These are phyloP conservation scores for Hydrozoanthus gracilis DNA, from an alignment of 92 coral and sea anemone species.

Conservation along the genomic window DNA sequence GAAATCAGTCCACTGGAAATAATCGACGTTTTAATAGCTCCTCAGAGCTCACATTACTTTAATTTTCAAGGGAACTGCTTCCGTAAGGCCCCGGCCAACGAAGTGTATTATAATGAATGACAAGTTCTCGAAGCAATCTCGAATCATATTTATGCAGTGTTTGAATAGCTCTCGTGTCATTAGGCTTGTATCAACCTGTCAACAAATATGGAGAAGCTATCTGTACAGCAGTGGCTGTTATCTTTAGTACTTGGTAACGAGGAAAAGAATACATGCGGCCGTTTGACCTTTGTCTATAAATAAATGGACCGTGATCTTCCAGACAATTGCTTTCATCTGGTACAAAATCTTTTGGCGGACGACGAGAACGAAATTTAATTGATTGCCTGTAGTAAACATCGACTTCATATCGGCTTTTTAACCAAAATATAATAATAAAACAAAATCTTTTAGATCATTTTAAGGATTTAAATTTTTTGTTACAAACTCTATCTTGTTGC, in stretches of 20 bases:
- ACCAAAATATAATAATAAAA: too few relatives aligned
- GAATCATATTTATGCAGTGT: not conserved
- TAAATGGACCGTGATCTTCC: not conserved
- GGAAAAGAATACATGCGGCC: not conserved
- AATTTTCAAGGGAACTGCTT: too few relatives aligned
- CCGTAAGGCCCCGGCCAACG: not conserved
- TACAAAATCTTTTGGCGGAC: slow-evolving; percentile 2
- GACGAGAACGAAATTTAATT: slow-evolving; percentile 5
- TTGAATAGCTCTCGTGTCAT: slow-evolving; percentile 38
- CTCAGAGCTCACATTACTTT: too few relatives aligned
- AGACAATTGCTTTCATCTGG: not conserved
- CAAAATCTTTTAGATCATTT: not conserved
- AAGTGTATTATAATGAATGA: slow-evolving; percentile 5
- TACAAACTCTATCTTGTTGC: not conserved
- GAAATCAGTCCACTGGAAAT: too few relatives aligned
- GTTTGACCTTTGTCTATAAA: slow-evolving; percentile 20
- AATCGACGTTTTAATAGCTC: too few relatives aligned
- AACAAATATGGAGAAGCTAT: not conserved
- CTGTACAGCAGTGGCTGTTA: not conserved
- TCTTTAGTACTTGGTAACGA: not conserved
- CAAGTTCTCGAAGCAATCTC: not conserved
- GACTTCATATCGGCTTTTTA: not conserved
- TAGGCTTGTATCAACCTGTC: slow-evolving; percentile 14
- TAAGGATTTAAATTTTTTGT: not conserved
- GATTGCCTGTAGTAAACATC: slow-evolving; percentile 12